Evolutionary conservation across 1,140 invertebrate species (phyloP), one percentile per base, ranked within the genome.

Genomic region (Galendromus occidentalis): DNA sequence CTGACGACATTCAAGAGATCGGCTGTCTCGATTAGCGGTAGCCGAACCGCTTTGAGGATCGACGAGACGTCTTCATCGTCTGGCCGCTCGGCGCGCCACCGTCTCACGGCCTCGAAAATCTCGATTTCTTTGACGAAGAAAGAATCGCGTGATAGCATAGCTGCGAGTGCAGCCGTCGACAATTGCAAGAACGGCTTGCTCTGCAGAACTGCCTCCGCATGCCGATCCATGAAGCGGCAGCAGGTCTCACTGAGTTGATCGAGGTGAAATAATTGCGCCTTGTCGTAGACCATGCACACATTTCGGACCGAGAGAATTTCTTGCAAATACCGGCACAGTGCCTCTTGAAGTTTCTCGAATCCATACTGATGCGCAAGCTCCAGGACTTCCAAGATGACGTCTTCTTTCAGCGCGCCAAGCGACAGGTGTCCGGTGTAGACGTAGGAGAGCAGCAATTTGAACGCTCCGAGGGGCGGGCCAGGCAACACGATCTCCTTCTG

Each of bases 91-190:
- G 82, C 83, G 67, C 86, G 85, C 93, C 93, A 98, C 59, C 81
- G 80, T 72, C 82, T 81, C 1, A 97, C 86, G 7, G 88, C 86
- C 70, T 83, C 79, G 76, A 98, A 98, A 68, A 98, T 95, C 71
- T 96, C 86, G 28, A 93, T 87, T 78, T 98, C 94, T 4, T 85
- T 83, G 0, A 89, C 91, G 79, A 88, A 97, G 77, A 98, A 97
- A 0, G 92, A 96, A 77, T 97, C 88, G 64, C 92, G 79, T 59
- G 84, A 81, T 42, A 98, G 80, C n/a, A 98, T 79, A 73, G 89
- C 85, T 47, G 70, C 69, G n/a, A 80, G 69, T 14, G 78, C 75
- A 42, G 68, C 69, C 75, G 85, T 82, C 30, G 91, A 93, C 4
- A 97, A 77, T 71, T 83, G 81, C 9, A 86, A 74, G 75, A 97